Evolutionary conservation across 1,140 invertebrate species (phyloP).

Genomic region (Trachymyrmex cornetzi): DNA sequence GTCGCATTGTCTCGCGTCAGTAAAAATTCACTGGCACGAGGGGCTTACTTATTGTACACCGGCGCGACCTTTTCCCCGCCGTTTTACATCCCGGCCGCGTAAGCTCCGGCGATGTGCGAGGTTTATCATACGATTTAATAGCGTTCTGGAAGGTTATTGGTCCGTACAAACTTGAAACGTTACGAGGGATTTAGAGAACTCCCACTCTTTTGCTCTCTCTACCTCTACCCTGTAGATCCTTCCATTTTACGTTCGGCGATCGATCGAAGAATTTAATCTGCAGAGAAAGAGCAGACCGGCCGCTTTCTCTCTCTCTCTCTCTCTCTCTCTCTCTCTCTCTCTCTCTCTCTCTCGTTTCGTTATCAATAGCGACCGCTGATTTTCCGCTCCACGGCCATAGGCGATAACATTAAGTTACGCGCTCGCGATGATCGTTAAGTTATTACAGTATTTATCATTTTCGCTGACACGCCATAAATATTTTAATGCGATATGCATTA

Average conservation of each 20-base stretch:
- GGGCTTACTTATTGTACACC: constrained; percentile 54
- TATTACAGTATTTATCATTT: constrained; percentile 29
- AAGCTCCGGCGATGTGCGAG: constrained; percentile 45
- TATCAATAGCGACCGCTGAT: constrained; percentile 69
- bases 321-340: constrained; percentile 21
- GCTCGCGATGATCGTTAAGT: constrained; percentile 7
- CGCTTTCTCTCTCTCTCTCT: constrained; percentile 11
- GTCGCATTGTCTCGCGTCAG: constrained; percentile 45
- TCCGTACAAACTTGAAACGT: constrained; percentile 61
- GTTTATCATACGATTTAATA: constrained; percentile 70
- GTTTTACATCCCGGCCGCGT: constrained; percentile 56
- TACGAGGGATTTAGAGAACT: constrained; percentile 36
- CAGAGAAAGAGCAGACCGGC: constrained; percentile 65
- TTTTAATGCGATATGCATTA: not conserved
- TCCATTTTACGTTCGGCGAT: constrained; percentile 69
- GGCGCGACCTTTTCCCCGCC: constrained; percentile 47
- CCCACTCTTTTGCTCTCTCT: constrained; percentile 7
- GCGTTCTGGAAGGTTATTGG: constrained; percentile 66
- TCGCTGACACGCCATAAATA: constrained; percentile 13
- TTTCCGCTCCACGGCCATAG: constrained; percentile 24
- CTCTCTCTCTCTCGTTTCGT: constrained; percentile 37
- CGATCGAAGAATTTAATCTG: constrained; percentile 76
- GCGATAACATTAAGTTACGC: not conserved
- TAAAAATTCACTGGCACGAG: constrained; percentile 58
- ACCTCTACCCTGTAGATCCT: constrained; percentile 35